Evolutionary conservation across 1,140 invertebrate species (phyloP).

Genomic region (Drosophila arizonae): DNA sequence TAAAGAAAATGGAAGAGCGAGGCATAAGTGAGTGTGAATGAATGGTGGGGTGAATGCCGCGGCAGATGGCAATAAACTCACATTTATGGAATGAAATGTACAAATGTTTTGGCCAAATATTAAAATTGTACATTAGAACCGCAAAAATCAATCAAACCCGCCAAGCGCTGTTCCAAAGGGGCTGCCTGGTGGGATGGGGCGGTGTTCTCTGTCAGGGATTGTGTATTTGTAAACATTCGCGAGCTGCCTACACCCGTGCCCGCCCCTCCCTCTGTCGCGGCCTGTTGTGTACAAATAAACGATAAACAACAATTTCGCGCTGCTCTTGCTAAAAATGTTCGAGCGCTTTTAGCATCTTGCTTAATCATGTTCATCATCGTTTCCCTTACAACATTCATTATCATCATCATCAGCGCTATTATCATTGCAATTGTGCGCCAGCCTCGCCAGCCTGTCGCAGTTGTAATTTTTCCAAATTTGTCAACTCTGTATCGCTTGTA

Average conservation of each 20-base stretch:
- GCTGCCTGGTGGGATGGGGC: too few relatives aligned
- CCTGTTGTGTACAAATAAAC: conserved; percentile 27
- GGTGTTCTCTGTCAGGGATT: not conserved
- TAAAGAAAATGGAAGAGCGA: too few relatives aligned
- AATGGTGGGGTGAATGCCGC: not conserved
- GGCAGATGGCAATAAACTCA: conserved; percentile 21
- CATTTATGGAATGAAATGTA: conserved; percentile 8
- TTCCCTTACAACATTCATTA: conserved; percentile 9
- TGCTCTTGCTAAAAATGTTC: conserved; percentile 29
- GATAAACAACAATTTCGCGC: conserved; percentile 40
- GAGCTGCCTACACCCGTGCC: not conserved
- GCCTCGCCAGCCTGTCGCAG: conserved; percentile 37
- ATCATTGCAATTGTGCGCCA: not conserved
- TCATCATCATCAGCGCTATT: not conserved
- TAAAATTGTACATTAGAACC: conserved; percentile 41
- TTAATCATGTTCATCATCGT: conserved; percentile 33
- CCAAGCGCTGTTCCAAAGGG: conserved; percentile 4
- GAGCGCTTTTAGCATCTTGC: conserved; percentile 36
- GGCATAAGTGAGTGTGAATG: too few relatives aligned
- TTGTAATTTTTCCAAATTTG: conserved; percentile 75
- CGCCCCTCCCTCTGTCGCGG: not conserved
- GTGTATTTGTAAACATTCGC: conserved; percentile 34
- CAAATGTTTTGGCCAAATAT: conserved; percentile 44
- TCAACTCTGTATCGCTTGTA: conserved; percentile 47
- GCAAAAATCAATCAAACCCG: conserved; percentile 54